Evolutionary conservation across 1,140 invertebrate species (phyloP).

Genomic region (Pectinophora gossypiella): DNA sequence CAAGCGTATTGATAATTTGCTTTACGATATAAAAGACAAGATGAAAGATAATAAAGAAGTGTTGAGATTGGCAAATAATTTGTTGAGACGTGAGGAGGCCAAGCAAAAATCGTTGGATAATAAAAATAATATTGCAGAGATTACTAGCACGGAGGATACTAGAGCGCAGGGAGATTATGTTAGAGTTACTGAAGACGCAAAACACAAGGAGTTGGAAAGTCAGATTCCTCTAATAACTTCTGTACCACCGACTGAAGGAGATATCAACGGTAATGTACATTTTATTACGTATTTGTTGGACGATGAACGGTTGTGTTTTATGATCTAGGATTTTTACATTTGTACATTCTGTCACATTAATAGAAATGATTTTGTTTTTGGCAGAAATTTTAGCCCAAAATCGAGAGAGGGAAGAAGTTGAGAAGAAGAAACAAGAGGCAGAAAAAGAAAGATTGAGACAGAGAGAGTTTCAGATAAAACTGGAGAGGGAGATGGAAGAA

Average conservation of each 20-base stretch:
- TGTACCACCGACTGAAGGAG: constrained; percentile 6
- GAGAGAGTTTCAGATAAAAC: constrained; percentile 39
- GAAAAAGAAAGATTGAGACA: constrained; percentile 32
- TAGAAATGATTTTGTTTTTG: not conserved
- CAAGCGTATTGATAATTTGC: constrained; percentile 48
- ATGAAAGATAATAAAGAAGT: constrained; percentile 69
- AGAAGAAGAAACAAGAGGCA: constrained; percentile 28
- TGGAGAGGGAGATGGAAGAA: constrained; percentile 57
- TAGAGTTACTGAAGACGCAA: constrained; percentile 6
- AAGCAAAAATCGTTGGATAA: constrained; percentile 25
- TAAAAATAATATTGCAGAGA: constrained; percentile 19
- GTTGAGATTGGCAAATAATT: constrained; percentile 53
- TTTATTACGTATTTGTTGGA: too few species aligned
- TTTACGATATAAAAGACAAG: constrained; percentile 59
- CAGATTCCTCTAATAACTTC: not conserved
- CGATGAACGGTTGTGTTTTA: too few species aligned
- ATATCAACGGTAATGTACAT: too few species aligned
- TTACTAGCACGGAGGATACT: constrained; percentile 26
- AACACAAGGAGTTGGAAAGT: not conserved
- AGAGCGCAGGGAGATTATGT: constrained; percentile 46
- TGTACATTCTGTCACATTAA: too few species aligned
- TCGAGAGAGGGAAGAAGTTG: constrained; percentile 16
- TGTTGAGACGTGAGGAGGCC: constrained; percentile 46
- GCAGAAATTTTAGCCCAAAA: constrained; percentile 8
- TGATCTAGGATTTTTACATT: too few species aligned